Evolutionary conservation across 2,888 invertebrate species (phyloP).

Genomic region (Cremastinae sp.): DNA sequence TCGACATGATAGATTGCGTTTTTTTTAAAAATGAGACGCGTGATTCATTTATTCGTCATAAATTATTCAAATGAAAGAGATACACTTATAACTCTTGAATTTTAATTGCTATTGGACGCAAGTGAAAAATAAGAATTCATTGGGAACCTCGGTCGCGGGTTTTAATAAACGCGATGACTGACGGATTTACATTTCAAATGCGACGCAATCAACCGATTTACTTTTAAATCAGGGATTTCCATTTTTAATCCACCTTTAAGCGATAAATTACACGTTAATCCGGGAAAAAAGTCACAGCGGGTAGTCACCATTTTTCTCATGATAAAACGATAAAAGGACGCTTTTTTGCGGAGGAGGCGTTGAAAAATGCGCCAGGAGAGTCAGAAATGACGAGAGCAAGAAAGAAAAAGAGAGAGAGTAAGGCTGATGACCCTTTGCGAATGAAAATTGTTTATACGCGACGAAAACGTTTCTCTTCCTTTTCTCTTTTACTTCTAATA

Average conservation of each 20-base stretch:
- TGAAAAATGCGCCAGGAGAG: neutral
- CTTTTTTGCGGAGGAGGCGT: neutral
- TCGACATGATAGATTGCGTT: neutral
- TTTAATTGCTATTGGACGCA: no score
- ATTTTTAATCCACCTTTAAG: no score
- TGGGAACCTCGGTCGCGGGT: no score
- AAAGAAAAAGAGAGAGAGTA: conserved; percentile 4
- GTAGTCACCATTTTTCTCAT: neutral
- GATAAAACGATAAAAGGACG: conserved; percentile 1
- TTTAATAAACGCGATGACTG: neutral
- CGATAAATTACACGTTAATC: neutral
- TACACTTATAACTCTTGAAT: no score
- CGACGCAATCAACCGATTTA: neutral
- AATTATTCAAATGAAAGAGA: no score
- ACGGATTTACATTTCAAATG: neutral
- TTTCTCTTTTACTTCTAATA: conserved; percentile 1
- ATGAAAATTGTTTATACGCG: conserved; percentile 13
- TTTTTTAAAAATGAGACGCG: neutral
- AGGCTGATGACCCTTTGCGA: conserved; percentile 6
- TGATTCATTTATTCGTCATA: no score
- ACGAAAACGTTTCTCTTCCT: conserved; percentile 2
- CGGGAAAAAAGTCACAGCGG: neutral
- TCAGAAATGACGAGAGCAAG: neutral
- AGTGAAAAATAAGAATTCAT: no score
- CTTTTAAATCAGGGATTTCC: no score